Base-by-base conservation (phyloP, 2,888 invertebrate genomes). In the Rapana venosa region DNA sequence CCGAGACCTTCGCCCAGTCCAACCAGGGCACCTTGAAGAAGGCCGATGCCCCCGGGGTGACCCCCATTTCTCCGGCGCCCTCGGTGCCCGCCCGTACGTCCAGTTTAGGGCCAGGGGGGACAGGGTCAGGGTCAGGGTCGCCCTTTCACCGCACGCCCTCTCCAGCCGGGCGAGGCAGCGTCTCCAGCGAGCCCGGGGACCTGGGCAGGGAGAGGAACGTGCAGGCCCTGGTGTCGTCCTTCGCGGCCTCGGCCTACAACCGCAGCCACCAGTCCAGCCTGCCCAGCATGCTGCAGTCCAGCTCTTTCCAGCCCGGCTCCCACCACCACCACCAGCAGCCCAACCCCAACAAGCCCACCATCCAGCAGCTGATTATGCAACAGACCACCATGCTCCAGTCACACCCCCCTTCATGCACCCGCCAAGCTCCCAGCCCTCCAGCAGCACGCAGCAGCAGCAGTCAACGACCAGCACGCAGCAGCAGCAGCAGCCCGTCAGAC, bases 11-110 rank as follows among this genome's bases (percentile, higher is more conserved):
- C 95, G 98, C 98, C 87, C 97, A 97, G 94, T 97, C 97, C 93
- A 98, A 98, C 94, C 98, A 98, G 95, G 97, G 97, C 93, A 98
- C 98, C 0, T 96, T 98, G 90, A 98, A 98, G 95, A 98, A 98
- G 94, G 96, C 95, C 36, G 74, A 35, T 0, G 91, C 92, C 61
- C 93, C 93, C 20, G 93, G 93, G 93, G 93, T 94, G 94, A 22
- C 93, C 92, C 91, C 8, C 58, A 58, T 15, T 74, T 85, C 61
- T 30, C 56, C 56, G 32, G 90, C 15, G n/a, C 74, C 47, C 66
- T 87, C 66, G 6, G 81, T 83, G 36, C 81, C 81, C 47, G 22
- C 81, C 81, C 81, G 81, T 26, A 83, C 36, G 17, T 83, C 81
- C 26, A 83, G 81, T 47, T 26, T 83, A 13, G 81, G 81, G 61